Conservation (phyloP, 2,797 vertebrate species). For the Lagodon rhomboides region DNA sequence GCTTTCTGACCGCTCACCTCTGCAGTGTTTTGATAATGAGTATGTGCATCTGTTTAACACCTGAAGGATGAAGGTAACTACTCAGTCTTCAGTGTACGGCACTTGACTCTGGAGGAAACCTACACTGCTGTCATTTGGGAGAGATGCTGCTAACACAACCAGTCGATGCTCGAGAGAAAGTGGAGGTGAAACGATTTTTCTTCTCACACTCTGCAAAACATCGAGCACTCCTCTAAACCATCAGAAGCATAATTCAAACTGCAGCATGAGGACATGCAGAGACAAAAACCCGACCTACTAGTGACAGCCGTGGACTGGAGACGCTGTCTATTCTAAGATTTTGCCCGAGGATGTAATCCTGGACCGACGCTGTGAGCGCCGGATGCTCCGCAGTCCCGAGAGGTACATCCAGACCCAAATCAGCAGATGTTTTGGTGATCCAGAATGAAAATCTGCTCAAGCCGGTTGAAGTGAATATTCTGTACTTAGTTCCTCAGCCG, state of each 20-base stretch:
- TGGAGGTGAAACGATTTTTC: not conserved
- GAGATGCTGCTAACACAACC: constrained; percentile 7
- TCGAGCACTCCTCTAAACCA: not conserved
- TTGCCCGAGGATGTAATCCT: not conserved
- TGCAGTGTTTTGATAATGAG: constrained; percentile 15
- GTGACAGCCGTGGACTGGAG: not conserved
- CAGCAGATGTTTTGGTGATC: no score
- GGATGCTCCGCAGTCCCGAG: not conserved
- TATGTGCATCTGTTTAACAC: not conserved
- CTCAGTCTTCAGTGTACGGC: constrained; percentile 1
- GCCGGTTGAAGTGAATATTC: no score
- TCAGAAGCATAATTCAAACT: not conserved
- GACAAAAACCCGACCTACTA: not conserved
- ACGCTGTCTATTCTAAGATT: not conserved
- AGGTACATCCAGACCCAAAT: not conserved
- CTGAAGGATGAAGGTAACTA: not conserved
- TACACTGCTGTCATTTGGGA: constrained; percentile 16
- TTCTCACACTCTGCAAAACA: not conserved
- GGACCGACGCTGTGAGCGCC: not conserved
- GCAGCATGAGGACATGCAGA: not conserved
- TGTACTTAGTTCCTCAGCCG: no score
- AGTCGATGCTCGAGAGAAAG: constrained; percentile 12
- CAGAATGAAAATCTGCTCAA: no score
- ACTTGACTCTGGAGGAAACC: not conserved
- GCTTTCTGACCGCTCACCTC: not conserved